A percentile compares a stretch with the other conserved stretches of the same genome.
phyloP scores from a whole-genome alignment of 2,888 invertebrate species.

The Lumbricus terrestris region DNA sequence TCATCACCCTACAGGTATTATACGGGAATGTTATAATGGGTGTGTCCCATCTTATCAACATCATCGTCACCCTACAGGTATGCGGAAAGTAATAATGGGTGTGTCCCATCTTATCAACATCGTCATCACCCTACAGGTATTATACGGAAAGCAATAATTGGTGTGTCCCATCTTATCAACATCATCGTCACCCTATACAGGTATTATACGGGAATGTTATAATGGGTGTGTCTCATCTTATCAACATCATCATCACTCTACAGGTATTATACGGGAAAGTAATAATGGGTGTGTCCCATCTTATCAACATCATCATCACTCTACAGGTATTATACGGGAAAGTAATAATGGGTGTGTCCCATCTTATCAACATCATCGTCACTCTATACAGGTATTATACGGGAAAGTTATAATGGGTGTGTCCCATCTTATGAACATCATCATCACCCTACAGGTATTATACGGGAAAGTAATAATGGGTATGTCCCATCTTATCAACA shows the following conservation, averaged over 20 bases:
- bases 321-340: not conserved
- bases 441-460: slow-evolving; percentile 8
- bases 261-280: not conserved
- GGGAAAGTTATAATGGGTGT: too few relatives aligned
- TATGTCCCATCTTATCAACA: not conserved
- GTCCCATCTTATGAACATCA: not conserved
- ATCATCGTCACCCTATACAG: not conserved
- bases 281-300: too few relatives aligned
- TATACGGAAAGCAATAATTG: too few relatives aligned
- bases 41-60: not conserved
- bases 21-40: too few relatives aligned
- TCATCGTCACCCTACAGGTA: slow-evolving; percentile 8
- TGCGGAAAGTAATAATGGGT: too few relatives aligned
- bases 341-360: too few relatives aligned
- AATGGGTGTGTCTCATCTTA: too few relatives aligned
- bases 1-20: slow-evolving; percentile 6
- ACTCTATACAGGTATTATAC: not conserved
- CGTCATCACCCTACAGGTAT: slow-evolving; percentile 6
- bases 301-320: slow-evolving; percentile 7
- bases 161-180: not conserved
- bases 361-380: not conserved
- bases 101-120: not conserved
- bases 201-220: not conserved
- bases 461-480: too few relatives aligned
- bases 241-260: slow-evolving; percentile 7